Evolutionary conservation across 2,888 invertebrate genomes (phyloP), one percentile per base, ranked within the genome.

Genomic region (Parelbella ahira): DNA sequence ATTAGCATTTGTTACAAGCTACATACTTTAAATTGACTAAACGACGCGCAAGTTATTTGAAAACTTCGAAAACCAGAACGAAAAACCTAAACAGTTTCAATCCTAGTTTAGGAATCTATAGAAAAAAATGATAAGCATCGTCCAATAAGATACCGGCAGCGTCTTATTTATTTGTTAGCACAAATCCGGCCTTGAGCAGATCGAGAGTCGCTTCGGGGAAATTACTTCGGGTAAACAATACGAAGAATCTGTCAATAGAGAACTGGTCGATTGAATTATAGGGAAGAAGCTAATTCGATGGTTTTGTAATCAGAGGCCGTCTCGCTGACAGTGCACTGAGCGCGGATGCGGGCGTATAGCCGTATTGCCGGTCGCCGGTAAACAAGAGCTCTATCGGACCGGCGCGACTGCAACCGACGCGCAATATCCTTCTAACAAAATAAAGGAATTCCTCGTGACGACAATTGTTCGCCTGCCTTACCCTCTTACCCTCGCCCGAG

Each of bases 351-450:
- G 73, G 68, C 59, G 62, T n/a, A n/a, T n/a, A 62, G 68, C 63
- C 54, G 67, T 60, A 52, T 54, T 51, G 59, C 45, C 77, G 74
- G 82, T 54, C 51, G 59, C 45, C 77, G 75, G 82, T 78, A 82
- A 80, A 83, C 80, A 82, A 67, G 65, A 38, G 32, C 30, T 62
- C 66, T 67, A 58, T 65, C 30, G 60, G 64, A 71, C 68, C 77
- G 75, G 74, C 78, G 57, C 63, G 74, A 65, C 84, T 84, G 87
- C 80, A 72, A 60, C 63, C 79, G 86, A 84, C 87, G 86, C 78
- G 86, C 84, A 87, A 87, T 87, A 86, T 86, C 82, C 86, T 78
- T 71, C 72, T 75, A 59, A 68, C 78, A 82, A 84, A 86, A 86
- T 86, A 86, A 87, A 86, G 76, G 78, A 83, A 77, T 76, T 68